A percentile compares a stretch with the other conserved stretches of the same genome.
These are phyloP conservation scores for Gobiocypris rarus DNA, from an alignment of 2,113 vertebrate species.

Conservation along the genomic window DNA sequence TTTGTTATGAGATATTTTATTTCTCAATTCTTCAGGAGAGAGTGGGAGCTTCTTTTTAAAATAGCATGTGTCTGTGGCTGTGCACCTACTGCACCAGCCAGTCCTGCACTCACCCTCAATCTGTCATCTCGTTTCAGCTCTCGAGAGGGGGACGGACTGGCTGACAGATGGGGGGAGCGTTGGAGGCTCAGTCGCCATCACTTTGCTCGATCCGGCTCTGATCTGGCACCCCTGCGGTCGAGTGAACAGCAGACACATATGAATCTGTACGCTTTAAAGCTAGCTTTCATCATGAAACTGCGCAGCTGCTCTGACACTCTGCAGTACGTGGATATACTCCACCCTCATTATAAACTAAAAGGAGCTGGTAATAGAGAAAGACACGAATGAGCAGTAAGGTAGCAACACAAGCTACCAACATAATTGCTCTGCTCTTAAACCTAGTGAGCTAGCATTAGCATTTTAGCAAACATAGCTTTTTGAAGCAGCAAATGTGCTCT, in stretches of 20 bases:
- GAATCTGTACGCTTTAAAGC: conserved; percentile 37
- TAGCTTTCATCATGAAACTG: conserved; percentile 48
- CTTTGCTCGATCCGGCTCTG: conserved; percentile 26
- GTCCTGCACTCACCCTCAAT: conserved; percentile 39
- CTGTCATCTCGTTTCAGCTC: conserved; percentile 44
- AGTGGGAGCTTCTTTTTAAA: conserved; percentile 16
- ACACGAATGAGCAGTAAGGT: background rate
- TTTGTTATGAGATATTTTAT: background rate
- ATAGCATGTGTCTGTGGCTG: conserved; percentile 34
- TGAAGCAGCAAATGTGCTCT: background rate
- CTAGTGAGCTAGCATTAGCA: background rate
- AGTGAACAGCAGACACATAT: conserved; percentile 24
- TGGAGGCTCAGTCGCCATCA: conserved; percentile 21
- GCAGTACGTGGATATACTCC: conserved; percentile 30
- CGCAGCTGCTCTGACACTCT: background rate
- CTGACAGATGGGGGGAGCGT: conserved; percentile 44
- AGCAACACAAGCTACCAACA: background rate
- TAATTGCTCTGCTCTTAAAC: background rate
- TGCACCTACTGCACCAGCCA: conserved; percentile 28
- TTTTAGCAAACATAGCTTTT: background rate
- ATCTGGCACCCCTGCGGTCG: conserved; percentile 34
- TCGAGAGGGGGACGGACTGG: conserved; percentile 17
- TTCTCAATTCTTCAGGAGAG: background rate
- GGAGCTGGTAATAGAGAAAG: background rate
- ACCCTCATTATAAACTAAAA: background rate